Evolutionary conservation across 2,888 invertebrate genomes (phyloP).

Genomic region (Polymixis lichenea): DNA sequence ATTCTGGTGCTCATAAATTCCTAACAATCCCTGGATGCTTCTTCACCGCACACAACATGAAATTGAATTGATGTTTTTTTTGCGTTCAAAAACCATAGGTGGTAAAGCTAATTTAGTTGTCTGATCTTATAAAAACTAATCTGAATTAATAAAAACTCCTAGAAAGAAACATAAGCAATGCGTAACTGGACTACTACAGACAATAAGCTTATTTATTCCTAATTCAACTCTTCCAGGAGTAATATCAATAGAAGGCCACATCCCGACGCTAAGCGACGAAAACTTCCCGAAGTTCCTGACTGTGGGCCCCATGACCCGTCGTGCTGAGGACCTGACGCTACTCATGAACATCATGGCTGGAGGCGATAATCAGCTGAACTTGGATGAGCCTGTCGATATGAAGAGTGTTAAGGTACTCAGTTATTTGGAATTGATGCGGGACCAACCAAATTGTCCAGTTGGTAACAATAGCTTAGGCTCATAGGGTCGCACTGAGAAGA

Average conservation of each 20-base stretch:
- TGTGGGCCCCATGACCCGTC: conserved; percentile 94
- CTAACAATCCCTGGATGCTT: no score
- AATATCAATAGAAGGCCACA: conserved; percentile 91
- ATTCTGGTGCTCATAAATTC: no score
- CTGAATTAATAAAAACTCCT: no score
- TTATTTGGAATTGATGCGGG: no score
- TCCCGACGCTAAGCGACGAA: conserved; percentile 88
- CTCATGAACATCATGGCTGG: conserved; percentile 92
- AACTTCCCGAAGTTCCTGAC: conserved; percentile 88
- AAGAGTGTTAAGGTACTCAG: conserved; percentile 85
- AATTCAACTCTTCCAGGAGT: conserved; percentile 81
- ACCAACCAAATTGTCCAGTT: no score
- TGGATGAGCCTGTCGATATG: conserved; percentile 89
- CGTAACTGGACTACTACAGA: neutral
- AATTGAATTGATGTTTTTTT: no score
- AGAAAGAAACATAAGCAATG: neutral
- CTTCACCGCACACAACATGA: no score
- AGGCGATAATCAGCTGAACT: conserved; percentile 80
- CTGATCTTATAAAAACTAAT: no score
- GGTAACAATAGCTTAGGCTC: no score
- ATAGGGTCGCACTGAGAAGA: no score
- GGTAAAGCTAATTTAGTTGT: neutral
- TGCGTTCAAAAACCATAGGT: neutral
- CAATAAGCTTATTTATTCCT: neutral
- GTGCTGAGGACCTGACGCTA: conserved; percentile 93